phyloP scores from a whole-genome alignment of 2,113 vertebrate species.

The Sinocyclocheilus grahami region DNA sequence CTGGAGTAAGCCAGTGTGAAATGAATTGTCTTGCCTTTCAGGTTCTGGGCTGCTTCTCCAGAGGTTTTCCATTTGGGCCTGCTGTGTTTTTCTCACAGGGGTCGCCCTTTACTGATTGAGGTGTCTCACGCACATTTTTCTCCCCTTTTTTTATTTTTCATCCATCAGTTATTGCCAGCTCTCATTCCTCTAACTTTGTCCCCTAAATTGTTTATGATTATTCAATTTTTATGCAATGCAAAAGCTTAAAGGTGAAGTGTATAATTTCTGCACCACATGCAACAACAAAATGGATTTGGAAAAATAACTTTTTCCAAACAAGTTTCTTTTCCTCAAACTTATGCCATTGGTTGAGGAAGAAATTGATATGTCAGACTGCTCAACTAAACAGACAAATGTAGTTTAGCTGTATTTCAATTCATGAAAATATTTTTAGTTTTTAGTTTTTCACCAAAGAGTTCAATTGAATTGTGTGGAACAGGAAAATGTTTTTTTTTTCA shows the following conservation, averaged over 20 bases:
- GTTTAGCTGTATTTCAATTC: neutral
- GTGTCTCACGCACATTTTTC: neutral
- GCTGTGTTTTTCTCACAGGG: constrained; percentile 27
- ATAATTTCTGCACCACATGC: neutral
- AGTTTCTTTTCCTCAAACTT: neutral
- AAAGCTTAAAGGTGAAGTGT: constrained; percentile 1
- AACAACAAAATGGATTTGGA: constrained; percentile 9
- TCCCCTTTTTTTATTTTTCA: neutral
- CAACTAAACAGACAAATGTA: neutral
- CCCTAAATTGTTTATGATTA: neutral
- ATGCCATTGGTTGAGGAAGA: neutral
- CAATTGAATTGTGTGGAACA: neutral
- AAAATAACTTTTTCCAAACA: neutral
- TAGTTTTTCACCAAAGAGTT: neutral
- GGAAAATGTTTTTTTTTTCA: too few relatives aligned
- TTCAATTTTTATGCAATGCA: neutral
- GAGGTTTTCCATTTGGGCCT: constrained; percentile 46
- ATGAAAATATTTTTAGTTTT: neutral
- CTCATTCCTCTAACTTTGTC: neutral
- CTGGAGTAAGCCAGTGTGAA: constrained; percentile 58
- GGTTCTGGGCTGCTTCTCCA: constrained; percentile 45
- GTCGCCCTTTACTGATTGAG: constrained; percentile 27
- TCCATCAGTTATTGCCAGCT: neutral
- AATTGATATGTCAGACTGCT: neutral
- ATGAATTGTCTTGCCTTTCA: constrained; percentile 51